Base-by-base conservation (phyloP, 2,113 vertebrate species). In the Chitala chitala region DNA sequence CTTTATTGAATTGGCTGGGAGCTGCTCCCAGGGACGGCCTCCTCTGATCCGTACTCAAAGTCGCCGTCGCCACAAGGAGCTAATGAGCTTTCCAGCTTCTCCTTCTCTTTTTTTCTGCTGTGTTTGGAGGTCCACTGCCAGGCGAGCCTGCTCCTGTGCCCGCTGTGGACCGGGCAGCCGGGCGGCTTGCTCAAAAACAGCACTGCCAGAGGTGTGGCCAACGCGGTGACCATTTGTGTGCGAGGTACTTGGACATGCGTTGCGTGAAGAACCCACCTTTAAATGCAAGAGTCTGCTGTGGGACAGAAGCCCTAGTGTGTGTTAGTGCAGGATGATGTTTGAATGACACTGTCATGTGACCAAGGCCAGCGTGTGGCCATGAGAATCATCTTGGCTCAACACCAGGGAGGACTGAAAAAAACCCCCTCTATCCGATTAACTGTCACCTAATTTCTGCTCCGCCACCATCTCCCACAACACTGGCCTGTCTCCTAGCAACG, bases 1-100 rank as follows among this genome's bases (percentile, higher is more conserved):
- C 69, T 71, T 70, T 61, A 61, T 70, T 71, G 75, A 73, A 73
- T 73, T 63, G 71, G 71, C 56, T 59, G 71, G 71, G 68, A 70
- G 55, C 55, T 63, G 46, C 75, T 75, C 44, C 56, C 46, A 44
- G 55, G 74, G 55, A 53, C 8, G 55, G 31, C 12, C n/a, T 6
- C 33, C 24, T 72, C 70, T 58, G 70, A 72, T 59, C 55, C 54
- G 22, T 26, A 20, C 71, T 73, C 56, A 12, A n/a, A 63, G 55
- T 73, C 55, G 42, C 42, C 44, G 44, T 59, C 71, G 29, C 71
- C 71, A 63, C 71, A 59, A 73, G 55, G 55, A 73, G 42, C 71
- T 73, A 73, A 73, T 73, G 55, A 73, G 42, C 38, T 73, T 73
- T 61, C 71, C 71, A 61, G 20, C 56, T n/a, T 31, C 40, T 56